Conservation (phyloP, 2,797 vertebrate genomes). For the Leptoclinus maculatus region DNA sequence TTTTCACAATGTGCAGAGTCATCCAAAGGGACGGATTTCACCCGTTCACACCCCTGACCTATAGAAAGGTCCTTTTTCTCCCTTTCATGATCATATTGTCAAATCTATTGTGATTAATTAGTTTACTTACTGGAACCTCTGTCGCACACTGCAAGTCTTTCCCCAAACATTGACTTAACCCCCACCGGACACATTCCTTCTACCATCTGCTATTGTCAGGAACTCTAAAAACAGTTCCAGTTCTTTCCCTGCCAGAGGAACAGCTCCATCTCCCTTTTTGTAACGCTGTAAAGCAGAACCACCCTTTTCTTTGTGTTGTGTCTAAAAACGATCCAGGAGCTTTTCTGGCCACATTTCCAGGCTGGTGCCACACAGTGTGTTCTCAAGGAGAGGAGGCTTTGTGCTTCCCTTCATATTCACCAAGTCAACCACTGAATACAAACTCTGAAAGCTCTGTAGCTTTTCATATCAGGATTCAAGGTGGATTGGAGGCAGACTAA, state of each 20-base stretch:
- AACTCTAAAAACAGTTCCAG: slow-evolving; percentile 41
- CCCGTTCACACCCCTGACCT: neutral
- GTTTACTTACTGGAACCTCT: slow-evolving; percentile 43
- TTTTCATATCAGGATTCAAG: neutral
- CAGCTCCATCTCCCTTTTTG: slow-evolving; percentile 19
- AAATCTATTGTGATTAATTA: slow-evolving; percentile 33
- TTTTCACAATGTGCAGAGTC: neutral
- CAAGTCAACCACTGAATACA: neutral
- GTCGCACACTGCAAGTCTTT: slow-evolving; percentile 24
- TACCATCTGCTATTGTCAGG: slow-evolving; percentile 63
- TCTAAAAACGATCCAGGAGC: slow-evolving; percentile 20
- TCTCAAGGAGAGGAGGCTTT: neutral
- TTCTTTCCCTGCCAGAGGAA: slow-evolving; percentile 30
- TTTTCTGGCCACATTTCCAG: slow-evolving; percentile 10
- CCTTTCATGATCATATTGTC: slow-evolving; percentile 2
- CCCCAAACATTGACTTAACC: slow-evolving; percentile 38
- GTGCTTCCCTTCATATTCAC: neutral
- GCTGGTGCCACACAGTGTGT: neutral
- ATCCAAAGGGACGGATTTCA: neutral
- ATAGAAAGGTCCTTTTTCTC: neutral
- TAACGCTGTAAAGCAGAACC: slow-evolving; percentile 22
- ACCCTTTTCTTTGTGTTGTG: neutral
- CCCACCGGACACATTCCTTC: slow-evolving; percentile 34
- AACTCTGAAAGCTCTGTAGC: neutral
- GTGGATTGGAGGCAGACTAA: neutral